phyloP scores from a whole-genome alignment of 2,797 vertebrate genomes.

The Pterois miles region DNA sequence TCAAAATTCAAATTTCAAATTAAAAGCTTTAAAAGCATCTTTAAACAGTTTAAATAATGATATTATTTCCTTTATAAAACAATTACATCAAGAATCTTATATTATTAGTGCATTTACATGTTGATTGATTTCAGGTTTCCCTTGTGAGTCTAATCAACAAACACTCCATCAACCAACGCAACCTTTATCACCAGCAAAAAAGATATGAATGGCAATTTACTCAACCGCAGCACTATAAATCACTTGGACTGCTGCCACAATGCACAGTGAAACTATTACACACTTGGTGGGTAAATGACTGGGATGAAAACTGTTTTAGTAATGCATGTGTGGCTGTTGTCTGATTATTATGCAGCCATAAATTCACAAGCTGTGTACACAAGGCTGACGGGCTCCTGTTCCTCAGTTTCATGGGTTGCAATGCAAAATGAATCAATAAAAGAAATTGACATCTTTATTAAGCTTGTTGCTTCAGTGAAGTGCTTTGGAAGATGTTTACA shows the following conservation, averaged over 20 bases:
- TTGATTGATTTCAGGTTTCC: slow-evolving; percentile 43
- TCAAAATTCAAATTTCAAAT: background rate
- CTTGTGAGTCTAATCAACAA: slow-evolving; percentile 44
- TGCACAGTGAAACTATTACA: slow-evolving; percentile 43
- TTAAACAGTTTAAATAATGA: background rate
- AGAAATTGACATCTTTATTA: slow-evolving; percentile 70
- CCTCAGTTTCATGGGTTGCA: slow-evolving; percentile 16
- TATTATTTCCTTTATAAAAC: background rate
- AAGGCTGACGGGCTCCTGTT: slow-evolving; percentile 41
- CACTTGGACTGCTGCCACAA: slow-evolving; percentile 48
- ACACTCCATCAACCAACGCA: slow-evolving; percentile 48
- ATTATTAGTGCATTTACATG: slow-evolving; percentile 7
- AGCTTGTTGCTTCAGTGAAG: slow-evolving; percentile 40
- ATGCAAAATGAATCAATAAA: slow-evolving; percentile 72
- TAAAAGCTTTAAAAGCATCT: background rate
- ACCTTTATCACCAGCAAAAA: slow-evolving; percentile 60
- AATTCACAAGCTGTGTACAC: slow-evolving; percentile 48
- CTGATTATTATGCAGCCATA: slow-evolving; percentile 64
- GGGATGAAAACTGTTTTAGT: slow-evolving; percentile 56
- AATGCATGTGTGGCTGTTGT: slow-evolving; percentile 53
- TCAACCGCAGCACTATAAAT: slow-evolving; percentile 63
- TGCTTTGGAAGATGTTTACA: slow-evolving; percentile 48
- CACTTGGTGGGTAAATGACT: slow-evolving; percentile 54
- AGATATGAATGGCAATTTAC: slow-evolving; percentile 68
- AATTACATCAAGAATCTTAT: background rate